Percentiles rank a stretch among this genome's conserved stretches.
Conservation (phyloP, 2,797 vertebrate species). For the Propithecus perrieri region DNA sequence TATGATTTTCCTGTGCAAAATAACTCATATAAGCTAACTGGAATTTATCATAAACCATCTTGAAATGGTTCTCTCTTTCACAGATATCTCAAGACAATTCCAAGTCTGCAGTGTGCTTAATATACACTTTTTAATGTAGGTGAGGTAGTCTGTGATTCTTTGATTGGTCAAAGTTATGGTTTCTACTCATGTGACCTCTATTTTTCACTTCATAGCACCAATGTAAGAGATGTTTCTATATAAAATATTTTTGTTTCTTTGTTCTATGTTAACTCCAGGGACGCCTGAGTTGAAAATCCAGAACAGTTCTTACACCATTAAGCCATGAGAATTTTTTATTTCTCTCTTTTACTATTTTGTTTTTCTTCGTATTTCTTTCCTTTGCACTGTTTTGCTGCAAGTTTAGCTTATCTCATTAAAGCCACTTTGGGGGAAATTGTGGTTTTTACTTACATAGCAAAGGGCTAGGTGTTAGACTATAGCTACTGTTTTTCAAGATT, state of each 20-base stretch:
- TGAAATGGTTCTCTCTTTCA: background rate
- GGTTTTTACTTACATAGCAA: background rate
- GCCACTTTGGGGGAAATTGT: background rate
- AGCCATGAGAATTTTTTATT: background rate
- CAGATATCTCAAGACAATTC: background rate
- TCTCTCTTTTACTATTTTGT: background rate
- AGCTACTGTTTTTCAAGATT: conserved; percentile 34
- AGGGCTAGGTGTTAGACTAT: background rate
- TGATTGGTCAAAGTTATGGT: background rate
- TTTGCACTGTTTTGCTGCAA: background rate
- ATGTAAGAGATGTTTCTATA: background rate
- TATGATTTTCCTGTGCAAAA: background rate
- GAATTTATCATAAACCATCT: background rate
- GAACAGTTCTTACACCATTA: background rate
- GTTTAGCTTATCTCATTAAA: background rate
- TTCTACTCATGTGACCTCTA: background rate
- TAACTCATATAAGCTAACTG: background rate
- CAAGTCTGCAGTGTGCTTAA: background rate
- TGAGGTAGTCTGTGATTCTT: background rate
- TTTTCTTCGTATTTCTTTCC: background rate
- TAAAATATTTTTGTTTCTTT: background rate
- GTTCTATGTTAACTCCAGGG: background rate
- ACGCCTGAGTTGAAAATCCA: background rate
- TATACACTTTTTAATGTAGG: background rate
- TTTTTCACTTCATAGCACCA: background rate